phyloP scores from a whole-genome alignment of 2,797 vertebrate species.

The Lithobates pipiens region DNA sequence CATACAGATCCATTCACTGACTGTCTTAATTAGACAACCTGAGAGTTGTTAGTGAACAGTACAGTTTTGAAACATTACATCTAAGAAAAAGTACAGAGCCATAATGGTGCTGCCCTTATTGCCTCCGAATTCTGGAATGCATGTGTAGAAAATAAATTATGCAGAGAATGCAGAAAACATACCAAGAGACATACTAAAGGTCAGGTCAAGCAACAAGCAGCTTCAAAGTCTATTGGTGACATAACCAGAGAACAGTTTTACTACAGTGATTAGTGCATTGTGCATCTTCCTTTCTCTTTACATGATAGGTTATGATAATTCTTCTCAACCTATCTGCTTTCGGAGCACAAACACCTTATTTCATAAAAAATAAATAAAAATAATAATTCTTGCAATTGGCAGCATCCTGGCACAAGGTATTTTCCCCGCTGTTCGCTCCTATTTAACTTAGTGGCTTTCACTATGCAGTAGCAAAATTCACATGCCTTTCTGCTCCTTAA shows the following conservation, averaged over 20 bases:
- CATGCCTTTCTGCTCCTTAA: no score
- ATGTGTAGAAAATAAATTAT: neutral
- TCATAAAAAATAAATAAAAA: no score
- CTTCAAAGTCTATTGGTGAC: neutral
- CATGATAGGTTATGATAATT: no score
- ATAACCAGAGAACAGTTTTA: neutral
- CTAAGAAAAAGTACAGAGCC: neutral
- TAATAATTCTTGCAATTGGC: no score
- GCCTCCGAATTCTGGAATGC: neutral
- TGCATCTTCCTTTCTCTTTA: no score
- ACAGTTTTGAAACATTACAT: constrained; percentile 17
- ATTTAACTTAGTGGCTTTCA: no score
- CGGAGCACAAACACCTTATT: no score
- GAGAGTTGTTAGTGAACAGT: constrained; percentile 40
- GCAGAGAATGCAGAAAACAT: neutral
- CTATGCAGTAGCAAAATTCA: no score
- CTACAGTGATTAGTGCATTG: neutral
- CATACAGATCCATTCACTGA: constrained; percentile 15
- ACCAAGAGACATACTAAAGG: neutral
- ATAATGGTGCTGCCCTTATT: neutral
- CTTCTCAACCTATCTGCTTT: no score
- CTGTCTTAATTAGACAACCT: constrained; percentile 46
- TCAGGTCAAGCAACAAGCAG: neutral
- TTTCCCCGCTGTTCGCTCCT: no score
- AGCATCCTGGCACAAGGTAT: no score